Conservation (phyloP, 1,140 invertebrate genomes). For the Conus ventricosus region DNA sequence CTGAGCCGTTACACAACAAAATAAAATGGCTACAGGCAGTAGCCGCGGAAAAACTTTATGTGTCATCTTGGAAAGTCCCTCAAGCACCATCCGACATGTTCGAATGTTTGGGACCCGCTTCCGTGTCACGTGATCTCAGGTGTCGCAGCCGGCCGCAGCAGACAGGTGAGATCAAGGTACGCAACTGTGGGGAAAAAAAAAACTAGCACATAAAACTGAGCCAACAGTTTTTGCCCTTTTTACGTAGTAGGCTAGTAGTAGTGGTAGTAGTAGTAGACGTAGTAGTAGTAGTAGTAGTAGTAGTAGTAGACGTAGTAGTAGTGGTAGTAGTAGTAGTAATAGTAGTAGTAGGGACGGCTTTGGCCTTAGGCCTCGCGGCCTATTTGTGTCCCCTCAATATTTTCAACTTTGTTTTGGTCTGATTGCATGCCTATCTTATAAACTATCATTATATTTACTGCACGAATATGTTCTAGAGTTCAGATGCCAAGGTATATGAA, state of each 20-base stretch:
- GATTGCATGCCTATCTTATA: too few species aligned
- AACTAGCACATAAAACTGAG: not conserved
- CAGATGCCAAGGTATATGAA: too few species aligned
- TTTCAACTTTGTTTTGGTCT: too few species aligned
- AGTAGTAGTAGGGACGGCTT: too few species aligned
- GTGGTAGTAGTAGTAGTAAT: too few species aligned
- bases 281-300: too few species aligned
- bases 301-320: too few species aligned
- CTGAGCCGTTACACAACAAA: not conserved
- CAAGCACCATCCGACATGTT: constrained; percentile 29
- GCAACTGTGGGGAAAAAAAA: not conserved
- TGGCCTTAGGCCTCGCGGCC: too few species aligned
- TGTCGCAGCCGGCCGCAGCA: not conserved
- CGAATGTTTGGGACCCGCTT: constrained; percentile 39
- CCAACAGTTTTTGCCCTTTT: not conserved
- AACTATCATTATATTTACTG: too few species aligned
- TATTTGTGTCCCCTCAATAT: too few species aligned
- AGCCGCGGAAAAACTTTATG: constrained; percentile 12
- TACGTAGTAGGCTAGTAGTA: not conserved
- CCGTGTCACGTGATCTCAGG: constrained; percentile 39
- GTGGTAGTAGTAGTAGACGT: too few species aligned
- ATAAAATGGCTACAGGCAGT: constrained; percentile 22
- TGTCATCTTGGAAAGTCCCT: constrained; percentile 13
- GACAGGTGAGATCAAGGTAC: constrained; percentile 3
- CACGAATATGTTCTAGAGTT: too few species aligned